phyloP scores from a whole-genome alignment of 2,113 vertebrate species.

The Carettochelys insculpta region DNA sequence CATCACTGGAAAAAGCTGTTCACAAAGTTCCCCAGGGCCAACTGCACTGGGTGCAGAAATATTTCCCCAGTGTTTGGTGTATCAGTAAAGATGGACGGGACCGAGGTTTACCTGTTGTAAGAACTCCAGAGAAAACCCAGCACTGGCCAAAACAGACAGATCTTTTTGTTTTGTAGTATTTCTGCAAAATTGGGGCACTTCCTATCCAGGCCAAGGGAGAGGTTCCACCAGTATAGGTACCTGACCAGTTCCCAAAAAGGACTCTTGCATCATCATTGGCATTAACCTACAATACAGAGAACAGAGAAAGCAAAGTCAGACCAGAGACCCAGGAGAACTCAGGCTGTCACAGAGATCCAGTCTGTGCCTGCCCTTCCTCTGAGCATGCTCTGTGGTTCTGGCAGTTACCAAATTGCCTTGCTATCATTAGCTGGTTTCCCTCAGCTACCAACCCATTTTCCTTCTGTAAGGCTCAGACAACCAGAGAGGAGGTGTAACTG shows the following conservation, averaged over 20 bases:
- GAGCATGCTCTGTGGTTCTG: not conserved
- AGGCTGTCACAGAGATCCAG: not conserved
- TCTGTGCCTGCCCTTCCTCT: not conserved
- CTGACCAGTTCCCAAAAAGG: slow-evolving; percentile 69
- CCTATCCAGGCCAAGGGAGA: slow-evolving; percentile 66
- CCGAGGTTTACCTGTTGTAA: slow-evolving; percentile 68
- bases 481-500: not conserved
- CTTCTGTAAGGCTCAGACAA: not conserved
- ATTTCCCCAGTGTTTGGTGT: not conserved
- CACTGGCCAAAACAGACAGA: slow-evolving; percentile 64
- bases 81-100: not conserved
- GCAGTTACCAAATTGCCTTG: not conserved
- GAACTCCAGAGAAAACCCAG: slow-evolving; percentile 76
- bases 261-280: slow-evolving; percentile 54
- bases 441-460: not conserved
- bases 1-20: not conserved
- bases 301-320: not conserved
- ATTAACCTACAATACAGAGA: slow-evolving; percentile 60
- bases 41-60: rapidly evolving
- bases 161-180: slow-evolving; percentile 52
- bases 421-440: not conserved
- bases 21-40: not conserved
- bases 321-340: not conserved
- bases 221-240: slow-evolving; percentile 28
- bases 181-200: slow-evolving; percentile 65